A percentile compares a stretch with the other conserved stretches of the same genome.
phyloP scores from a whole-genome alignment of 2,113 vertebrate species.

The Syngnathoides biaculeatus region DNA sequence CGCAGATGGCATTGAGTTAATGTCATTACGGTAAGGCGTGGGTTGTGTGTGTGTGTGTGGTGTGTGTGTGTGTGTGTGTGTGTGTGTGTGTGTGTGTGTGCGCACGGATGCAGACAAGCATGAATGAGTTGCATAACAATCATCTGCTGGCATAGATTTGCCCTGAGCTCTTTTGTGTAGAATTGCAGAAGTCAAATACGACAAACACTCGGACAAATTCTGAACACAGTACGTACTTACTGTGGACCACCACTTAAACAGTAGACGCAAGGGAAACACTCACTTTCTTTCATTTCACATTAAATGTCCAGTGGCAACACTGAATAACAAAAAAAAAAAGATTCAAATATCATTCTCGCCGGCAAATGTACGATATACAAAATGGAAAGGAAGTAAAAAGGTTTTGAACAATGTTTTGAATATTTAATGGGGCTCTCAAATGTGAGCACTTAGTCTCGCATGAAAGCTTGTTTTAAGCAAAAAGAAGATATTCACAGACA shows the following conservation, averaged over 20 bases:
- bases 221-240: not conserved
- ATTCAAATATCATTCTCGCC: too few relatives aligned
- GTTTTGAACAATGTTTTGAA: too few relatives aligned
- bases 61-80: slow-evolving; percentile 7
- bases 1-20: slow-evolving; percentile 51
- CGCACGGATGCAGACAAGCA: not conserved
- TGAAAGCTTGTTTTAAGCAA: too few relatives aligned
- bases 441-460: too few relatives aligned
- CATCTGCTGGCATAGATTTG: slow-evolving; percentile 46
- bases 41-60: slow-evolving; percentile 13
- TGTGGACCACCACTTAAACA: not conserved
- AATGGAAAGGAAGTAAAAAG: too few relatives aligned
- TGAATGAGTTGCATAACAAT: slow-evolving; percentile 50
- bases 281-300: not conserved
- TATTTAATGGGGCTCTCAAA: too few relatives aligned
- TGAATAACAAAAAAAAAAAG: too few relatives aligned
- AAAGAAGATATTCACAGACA: too few relatives aligned
- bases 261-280: not conserved
- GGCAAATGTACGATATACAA: too few relatives aligned
- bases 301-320: too few relatives aligned
- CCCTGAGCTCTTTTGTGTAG: slow-evolving; percentile 31
- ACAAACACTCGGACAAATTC: slow-evolving; percentile 9
- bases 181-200: not conserved
- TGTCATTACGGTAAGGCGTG: slow-evolving; percentile 35
- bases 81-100: slow-evolving; percentile 7